A percentile compares a stretch with the other conserved stretches of the same genome.
Evolutionary conservation across 2,113 vertebrate species (phyloP).

Genomic region (Caranx melampygus): DNA sequence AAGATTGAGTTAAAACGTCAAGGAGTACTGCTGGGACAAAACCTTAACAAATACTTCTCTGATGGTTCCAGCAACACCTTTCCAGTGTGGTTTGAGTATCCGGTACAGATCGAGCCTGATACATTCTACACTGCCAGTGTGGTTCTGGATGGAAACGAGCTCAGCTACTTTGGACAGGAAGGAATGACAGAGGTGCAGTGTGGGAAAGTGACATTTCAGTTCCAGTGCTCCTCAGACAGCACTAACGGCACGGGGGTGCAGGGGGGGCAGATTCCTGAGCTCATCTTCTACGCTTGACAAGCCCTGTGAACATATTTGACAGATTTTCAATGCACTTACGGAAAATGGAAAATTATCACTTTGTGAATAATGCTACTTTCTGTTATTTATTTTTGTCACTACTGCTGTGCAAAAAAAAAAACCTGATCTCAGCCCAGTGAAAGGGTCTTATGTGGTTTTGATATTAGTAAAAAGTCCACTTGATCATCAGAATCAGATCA

Average conservation of each 20-base stretch:
- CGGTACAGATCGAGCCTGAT: constrained; percentile 96
- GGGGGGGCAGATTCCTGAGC: constrained; percentile 96
- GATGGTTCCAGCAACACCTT: constrained; percentile 98
- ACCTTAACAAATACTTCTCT: constrained; percentile 97
- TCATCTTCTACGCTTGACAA: constrained; percentile 96
- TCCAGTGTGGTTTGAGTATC: constrained; percentile 97
- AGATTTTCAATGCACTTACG: constrained; percentile 52
- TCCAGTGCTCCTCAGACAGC: constrained; percentile 98
- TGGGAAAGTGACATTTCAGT: constrained; percentile 97
- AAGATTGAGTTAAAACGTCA: constrained; percentile 98
- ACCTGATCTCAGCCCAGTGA: constrained; percentile 26
- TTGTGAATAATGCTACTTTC: constrained; percentile 56
- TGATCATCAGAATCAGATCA: constrained; percentile 41
- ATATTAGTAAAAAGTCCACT: constrained; percentile 55
- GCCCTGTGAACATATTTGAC: constrained; percentile 17
- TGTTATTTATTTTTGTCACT: constrained; percentile 74
- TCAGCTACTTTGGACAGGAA: constrained; percentile 98
- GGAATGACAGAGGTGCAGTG: constrained; percentile 99
- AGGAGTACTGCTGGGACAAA: constrained; percentile 93
- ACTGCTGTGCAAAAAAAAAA: constrained; percentile 34
- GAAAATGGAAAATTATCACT: constrained; percentile 44
- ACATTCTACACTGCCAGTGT: constrained; percentile 98
- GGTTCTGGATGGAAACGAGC: constrained; percentile 94
- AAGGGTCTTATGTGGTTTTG: constrained; percentile 48
- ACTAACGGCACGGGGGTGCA: constrained; percentile 98